phyloP scores from a whole-genome alignment of 2,113 vertebrate species.

The Nothocercus julius region DNA sequence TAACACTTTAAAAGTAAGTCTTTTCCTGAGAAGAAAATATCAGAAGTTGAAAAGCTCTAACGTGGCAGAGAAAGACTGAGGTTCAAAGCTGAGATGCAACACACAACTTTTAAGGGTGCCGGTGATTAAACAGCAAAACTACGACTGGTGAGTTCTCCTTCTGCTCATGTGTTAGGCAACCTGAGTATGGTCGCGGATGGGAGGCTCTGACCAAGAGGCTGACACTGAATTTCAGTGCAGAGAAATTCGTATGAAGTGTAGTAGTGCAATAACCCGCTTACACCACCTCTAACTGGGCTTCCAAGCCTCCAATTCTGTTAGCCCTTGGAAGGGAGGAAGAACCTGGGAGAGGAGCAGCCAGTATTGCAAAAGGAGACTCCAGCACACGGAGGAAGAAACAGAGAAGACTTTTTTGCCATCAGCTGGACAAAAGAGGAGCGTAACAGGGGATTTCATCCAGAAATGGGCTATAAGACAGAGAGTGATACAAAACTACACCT shows the following conservation, averaged over 20 bases:
- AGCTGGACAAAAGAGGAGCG: not conserved
- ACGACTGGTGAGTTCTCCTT: not conserved
- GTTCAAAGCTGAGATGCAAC: not conserved
- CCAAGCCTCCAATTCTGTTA: not conserved
- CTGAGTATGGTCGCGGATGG: not conserved
- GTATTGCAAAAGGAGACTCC: not conserved
- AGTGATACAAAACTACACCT: not conserved
- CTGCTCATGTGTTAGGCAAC: not conserved
- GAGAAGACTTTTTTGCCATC: not conserved
- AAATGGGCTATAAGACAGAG: not conserved
- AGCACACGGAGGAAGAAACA: not conserved
- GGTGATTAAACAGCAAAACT: conserved; percentile 12
- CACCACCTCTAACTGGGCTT: not conserved
- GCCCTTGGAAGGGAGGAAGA: not conserved
- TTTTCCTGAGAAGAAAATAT: conserved; percentile 6
- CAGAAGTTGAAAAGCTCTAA: not conserved
- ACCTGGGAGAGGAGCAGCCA: not conserved
- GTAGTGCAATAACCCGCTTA: not conserved
- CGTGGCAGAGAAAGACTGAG: not conserved
- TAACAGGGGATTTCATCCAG: not conserved
- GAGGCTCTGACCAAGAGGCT: not conserved
- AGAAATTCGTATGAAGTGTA: not conserved
- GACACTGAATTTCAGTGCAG: accelerated
- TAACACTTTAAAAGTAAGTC: not conserved
- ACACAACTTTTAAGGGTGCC: not conserved